Base-by-base conservation (phyloP, 2,797 vertebrate species). In the Karalla daura region DNA sequence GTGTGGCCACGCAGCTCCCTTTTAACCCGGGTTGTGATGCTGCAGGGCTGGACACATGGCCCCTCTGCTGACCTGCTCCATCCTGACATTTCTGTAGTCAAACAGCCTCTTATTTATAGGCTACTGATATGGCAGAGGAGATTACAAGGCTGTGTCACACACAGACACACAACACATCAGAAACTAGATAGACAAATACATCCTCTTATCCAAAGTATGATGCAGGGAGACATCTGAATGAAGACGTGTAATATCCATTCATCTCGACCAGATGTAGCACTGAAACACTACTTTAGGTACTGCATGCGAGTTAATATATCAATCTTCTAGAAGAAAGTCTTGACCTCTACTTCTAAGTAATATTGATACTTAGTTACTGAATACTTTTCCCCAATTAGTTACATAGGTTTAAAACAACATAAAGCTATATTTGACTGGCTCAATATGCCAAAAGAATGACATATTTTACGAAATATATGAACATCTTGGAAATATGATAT, bases 41-140 rank as follows among this genome's bases (percentile, higher is more conserved):
- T 62, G 50, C 47, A 52, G 70, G 61, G 63, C 67, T 21, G 70
- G 65, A 33, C 77, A 50, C 47, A 12, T 20, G 78, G n/a, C 55
- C 71, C 68, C 56, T 13, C 64, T 5, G 28, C 28, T 68, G 74
- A 82, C 73, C 65, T 62, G 44, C 53, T 54, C 64, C 66, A 55
- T 78, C 78, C 78, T 49, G 71, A 45, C 79, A 78, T 83, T 76
- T 72, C 55, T 75, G 39, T 7, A 56, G 56, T 14, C 72, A 60
- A 78, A 74, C 2, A 82, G 43, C 70, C 52, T 68, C 56, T 60
- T 69, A 78, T 83, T 86, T 75, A 58, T 35, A 18, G 75, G 76
- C 9, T n/a, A 76, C 43, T 71, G 75, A 84, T 78, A 69, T 25
- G 49, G 32, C 17, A 21, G 30, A 37, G 33, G 23, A 51, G 58